Evolutionary conservation across 1,140 invertebrate genomes (phyloP), one percentile per base, ranked within the genome.

Genomic region (Reticulitermes speratus): DNA sequence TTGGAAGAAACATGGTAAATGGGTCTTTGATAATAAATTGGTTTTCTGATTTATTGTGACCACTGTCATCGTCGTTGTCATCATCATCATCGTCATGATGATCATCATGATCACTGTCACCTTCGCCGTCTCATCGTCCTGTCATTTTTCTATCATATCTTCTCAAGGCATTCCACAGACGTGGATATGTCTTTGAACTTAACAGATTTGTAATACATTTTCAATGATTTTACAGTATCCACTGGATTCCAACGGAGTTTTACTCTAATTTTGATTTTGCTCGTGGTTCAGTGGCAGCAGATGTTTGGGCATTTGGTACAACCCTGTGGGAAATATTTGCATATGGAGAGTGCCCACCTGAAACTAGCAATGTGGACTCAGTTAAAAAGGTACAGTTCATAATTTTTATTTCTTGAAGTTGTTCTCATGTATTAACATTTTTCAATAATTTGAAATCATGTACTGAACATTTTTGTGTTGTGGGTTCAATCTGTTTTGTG

Each of bases 321-420:
- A 97, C 97, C 21, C 89, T 97, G 19, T 98, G 97, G 96, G 95
- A 98, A 91, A 96, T 98, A 87, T 98, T 98, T 92, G 95, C 95
- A 0, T 95, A 93, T 89, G 97, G 96, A 52, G 90, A 92, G 87
- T 89, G 92, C 5, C 87, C 90, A 84, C 89, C 89, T 6, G 85
- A 86, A 21, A 84, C 89, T 85, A 87, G 86, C 45, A 89, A 90
- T 83, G 87, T 89, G 32, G 88, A 91, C 32, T 85, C 87, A 44
- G 88, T 91, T 16, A 91, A 91, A 89, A 90, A 90, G 88, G 91
- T 88, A 83, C 59, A 52, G 9, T 87, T 12, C 52, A 48, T 48
- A 48, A 48, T 48, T 30, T 82, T 19, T 38, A 11, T 82, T 23
- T 9, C 9, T 86, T 86, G 6, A 0, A 85, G 45, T 55, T 55